Base-by-base conservation (phyloP, 2,797 vertebrate genomes). In the Poeciliopsis paucimaculata region DNA sequence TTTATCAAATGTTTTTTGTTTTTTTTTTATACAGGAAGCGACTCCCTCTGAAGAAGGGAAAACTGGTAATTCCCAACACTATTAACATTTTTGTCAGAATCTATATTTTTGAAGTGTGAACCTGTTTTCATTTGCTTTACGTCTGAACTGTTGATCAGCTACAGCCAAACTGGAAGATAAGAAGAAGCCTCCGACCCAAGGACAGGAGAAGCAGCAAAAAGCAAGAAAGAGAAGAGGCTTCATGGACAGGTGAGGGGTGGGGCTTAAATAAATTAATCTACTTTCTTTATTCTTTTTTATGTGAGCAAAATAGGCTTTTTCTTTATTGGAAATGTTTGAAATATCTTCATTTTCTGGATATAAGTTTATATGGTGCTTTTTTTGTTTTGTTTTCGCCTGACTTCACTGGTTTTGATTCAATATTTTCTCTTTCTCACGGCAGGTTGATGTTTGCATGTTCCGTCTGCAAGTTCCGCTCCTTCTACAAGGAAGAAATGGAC, bases 391-490 rank as follows among this genome's bases (percentile, higher is more conserved):
- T 12, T 43, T 18, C 1, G 12, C 41, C 13, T 26, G 31, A 26
- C 36, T 53, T 26, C 3, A 36, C 5, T 15, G 16, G 20, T 36
- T 51, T 28, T 51, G 12, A 6, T 41, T 75, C 2, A 1, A 31
- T 64, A 3, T n/a, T 71, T n/a, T 26, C 7, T 60, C 4, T 20
- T 43, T 45, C 36, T 47, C 47, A 6, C 5, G 34, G 15, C 92
- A 98, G 97, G 95, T 96, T 98, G 91, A 97, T 96, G 88, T 99
- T 97, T 82, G 96, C 97, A 0, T 99, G 98, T 80, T 99, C 98
- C 0, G 93, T 98, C 20, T 99, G 98, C 86, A 98, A 98, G 88
- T 98, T 97, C 72, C 97, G 98, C 12, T 98, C 97, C 0, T 98
- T 98, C 93, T 98, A 98, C 71, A 96, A 97, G 12, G 97, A 98